Evolutionary conservation across 2,797 vertebrate genomes (phyloP), one percentile per base, ranked within the genome.

Genomic region (Sciurus carolinensis): DNA sequence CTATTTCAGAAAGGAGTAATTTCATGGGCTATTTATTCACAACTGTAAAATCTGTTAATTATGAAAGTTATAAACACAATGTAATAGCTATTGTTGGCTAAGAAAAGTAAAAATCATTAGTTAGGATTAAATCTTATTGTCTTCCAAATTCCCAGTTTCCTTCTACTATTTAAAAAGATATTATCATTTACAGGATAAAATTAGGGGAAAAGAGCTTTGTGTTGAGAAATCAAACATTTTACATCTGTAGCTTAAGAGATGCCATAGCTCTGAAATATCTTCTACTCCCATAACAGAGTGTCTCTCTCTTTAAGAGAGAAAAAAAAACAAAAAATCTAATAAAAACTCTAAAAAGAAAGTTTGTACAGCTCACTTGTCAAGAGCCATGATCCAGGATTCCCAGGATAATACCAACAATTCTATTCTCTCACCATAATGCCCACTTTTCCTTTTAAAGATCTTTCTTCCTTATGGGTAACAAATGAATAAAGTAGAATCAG

Each of bases 171-270:
- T 75, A 90, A 95, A 90, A 94, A 50, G 30, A 77, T 62, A 66
- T 2, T 24, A 83, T 33, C 64, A 85, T 90, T 52, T 85, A 7
- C 33, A 81, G 10, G 9, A 59, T 18, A 62, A 72, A 81, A 39
- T 73, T 52, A 20, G 47, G 44, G 7, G n/a, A 15, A 89, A 90
- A 87, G 1, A 75, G 20, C 11, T 91, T 77, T 52, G 73, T 47
- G 50, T 26, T 83, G 15, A 90, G 33, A 80, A 96, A 92, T 69
- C 10, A 91, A 83, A 86, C 42, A 89, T 83, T 88, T 66, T 95
- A 64, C n/a, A 87, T 72, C 9, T 72, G 71, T 75, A 79, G 28
- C 50, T 79, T 89, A 93, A 82, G 50, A 87, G 18, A 33, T 52
- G 33, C 30, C 8, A 30, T 67, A 86, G 67, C 36, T 69, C n/a